Base-by-base conservation (phyloP, 2,888 invertebrate genomes). In the Thera britannica region DNA sequence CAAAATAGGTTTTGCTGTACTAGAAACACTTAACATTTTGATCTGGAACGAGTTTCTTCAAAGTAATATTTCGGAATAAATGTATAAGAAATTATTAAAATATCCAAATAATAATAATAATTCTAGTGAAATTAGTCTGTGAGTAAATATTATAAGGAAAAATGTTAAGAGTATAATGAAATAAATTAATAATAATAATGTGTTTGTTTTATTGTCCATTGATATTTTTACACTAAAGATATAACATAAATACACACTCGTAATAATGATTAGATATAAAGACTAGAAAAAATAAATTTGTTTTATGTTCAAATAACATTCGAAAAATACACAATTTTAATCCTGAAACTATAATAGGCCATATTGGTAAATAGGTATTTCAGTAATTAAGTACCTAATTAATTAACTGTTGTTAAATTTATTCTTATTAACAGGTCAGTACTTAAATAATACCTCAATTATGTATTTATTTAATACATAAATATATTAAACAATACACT, bases 91-190 rank as follows among this genome's bases (percentile, higher is more conserved):
- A 90, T 89, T 88, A 90, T 87, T 89, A 86, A 89, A 90, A 86
- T 88, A 89, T 90, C 91, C 91, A 89, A 92, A 90, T 90, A 75
- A 75, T 75, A 73, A 91, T 88, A 75, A 91, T 88, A 89, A 90
- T 87, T 90, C 87, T 93, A 93, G 93, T 84, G 82, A 90, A 89
- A 63, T 88, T 92, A 93, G 93, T 81, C 88, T 85, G 89, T 89
- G 91, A 91, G 87, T 92, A 90, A 88, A 78, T 72, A 70, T 65
- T 87, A 77, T 90, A 92, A 92, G 91, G 79, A 86, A 88, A 86
- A 87, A 93, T 93, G 93, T 93, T 93, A 93, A 85, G 90, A 93
- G 85, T 92, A 92, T 91, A 91, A 92, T 91, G 83, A 90, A 92
- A 87, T 91, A 90, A 92, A 90, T 80, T 86, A 88, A 89, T 85